Conservation (phyloP, 2,113 vertebrate genomes). For the Elephas maximus region DNA sequence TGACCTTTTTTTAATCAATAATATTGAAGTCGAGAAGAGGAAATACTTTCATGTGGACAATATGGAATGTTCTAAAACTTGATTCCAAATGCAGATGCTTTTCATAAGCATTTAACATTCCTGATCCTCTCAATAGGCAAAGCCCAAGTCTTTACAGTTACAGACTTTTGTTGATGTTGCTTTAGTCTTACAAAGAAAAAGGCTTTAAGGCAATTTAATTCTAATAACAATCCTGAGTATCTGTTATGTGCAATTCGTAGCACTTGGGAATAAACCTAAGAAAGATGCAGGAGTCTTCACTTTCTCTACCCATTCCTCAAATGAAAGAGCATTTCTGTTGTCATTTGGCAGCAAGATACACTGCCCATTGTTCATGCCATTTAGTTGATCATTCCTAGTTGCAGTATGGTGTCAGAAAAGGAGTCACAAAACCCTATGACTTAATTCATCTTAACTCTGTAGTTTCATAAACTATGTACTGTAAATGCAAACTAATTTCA, state of each 20-base stretch:
- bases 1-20: not conserved
- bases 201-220: constrained; percentile 24
- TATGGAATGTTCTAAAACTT: not conserved
- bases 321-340: not conserved
- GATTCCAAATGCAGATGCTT: constrained; percentile 4
- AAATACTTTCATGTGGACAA: not conserved
- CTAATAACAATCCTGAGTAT: not conserved
- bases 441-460: not conserved
- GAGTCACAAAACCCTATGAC: not conserved
- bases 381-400: not conserved
- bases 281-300: not conserved
- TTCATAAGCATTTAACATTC: not conserved
- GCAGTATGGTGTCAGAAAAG: not conserved
- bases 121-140: not conserved
- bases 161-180: not conserved
- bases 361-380: not conserved
- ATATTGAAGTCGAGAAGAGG: not conserved
- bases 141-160: not conserved
- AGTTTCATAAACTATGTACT: not conserved
- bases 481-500: constrained; percentile 44
- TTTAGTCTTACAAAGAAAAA: constrained; percentile 16
- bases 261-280: constrained; percentile 18
- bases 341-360: not conserved
- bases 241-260: constrained; percentile 28
- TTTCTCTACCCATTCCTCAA: constrained; percentile 30